Percentiles rank a stretch among this genome's conserved stretches.
Evolutionary conservation across 1,140 invertebrate genomes (phyloP).

Genomic region (Hesperophylax magnus): DNA sequence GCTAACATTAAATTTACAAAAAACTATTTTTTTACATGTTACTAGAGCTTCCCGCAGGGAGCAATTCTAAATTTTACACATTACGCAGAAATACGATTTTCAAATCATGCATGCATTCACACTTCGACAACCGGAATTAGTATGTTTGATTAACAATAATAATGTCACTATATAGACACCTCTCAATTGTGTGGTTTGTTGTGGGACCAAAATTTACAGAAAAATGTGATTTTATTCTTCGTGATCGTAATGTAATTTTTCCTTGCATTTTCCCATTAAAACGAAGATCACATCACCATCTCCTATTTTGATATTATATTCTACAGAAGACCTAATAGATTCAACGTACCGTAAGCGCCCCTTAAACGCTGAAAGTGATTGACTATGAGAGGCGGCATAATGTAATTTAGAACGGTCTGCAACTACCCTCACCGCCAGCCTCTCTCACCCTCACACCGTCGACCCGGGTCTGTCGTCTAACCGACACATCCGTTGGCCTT

Average conservation of each 20-base stretch:
- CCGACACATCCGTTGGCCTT: slow-evolving; percentile 18
- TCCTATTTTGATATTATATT: not conserved
- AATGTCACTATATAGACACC: no score
- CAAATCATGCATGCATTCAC: no score
- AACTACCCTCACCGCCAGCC: not conserved
- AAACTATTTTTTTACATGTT: no score
- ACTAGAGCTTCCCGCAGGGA: no score
- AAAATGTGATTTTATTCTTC: not conserved
- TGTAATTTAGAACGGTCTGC: slow-evolving; percentile 9
- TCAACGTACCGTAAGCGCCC: not conserved
- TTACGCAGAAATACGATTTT: no score
- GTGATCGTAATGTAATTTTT: not conserved
- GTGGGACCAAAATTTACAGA: no score
- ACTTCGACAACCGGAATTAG: no score
- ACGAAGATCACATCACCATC: not conserved
- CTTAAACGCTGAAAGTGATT: not conserved
- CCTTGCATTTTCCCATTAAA: not conserved
- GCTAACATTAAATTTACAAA: no score
- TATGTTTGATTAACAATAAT: no score
- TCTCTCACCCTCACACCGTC: not conserved
- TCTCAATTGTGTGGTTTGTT: no score
- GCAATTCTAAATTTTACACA: no score
- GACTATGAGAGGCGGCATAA: not conserved
- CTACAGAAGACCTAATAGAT: not conserved
- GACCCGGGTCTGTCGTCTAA: not conserved